Base-by-base conservation (phyloP, 2,797 vertebrate species). In the Labeo calbasu region DNA sequence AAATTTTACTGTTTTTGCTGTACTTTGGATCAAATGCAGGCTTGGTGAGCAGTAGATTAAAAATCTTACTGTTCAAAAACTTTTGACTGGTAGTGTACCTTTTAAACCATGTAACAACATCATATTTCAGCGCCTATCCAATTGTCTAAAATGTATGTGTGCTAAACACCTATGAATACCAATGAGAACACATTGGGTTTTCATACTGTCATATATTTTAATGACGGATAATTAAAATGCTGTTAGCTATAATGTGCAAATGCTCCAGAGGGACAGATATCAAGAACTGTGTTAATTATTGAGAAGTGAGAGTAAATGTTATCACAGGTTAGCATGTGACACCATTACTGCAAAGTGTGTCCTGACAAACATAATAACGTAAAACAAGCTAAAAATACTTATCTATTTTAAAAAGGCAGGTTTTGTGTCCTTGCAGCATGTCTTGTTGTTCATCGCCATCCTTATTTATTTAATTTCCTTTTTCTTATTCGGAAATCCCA, bases 361-460 rank as follows among this genome's bases (percentile, higher is more conserved):
- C 25, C 13, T 65, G 40, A 21, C 59, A 21, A 28, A 32, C 6
- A 5, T 59, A 10, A 19, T 25, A 10, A 19, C 25, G 3, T 53
- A 65, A 82, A 82, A 51, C 46, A 65, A 25, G 57, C 68, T 46
- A 46, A 50, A 82, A 82, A 63, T 32, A 40, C 57, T 40, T 0
- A 19, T 23, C 32, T 32, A 32, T 32, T 32, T 32, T 32, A 32
- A 32, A 15, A 78, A 77, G 2, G 21, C 23, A 66, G 36, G 43
- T 32, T 66, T 50, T 32, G 57, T 53, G 28, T 75, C 25, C 50
- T 36, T n/a, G 50, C 50, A 36, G n/a, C 2, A 51, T 36, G 63
- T 51, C 4, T 43, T 50, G 3, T 63, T 78, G 5, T 83, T 53
- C 15, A 48, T 69, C 23, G 46, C n/a, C 5, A n/a, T 57, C n/a